Conservation (phyloP, 2,888 invertebrate genomes). For the Cantharis flavilabris region DNA sequence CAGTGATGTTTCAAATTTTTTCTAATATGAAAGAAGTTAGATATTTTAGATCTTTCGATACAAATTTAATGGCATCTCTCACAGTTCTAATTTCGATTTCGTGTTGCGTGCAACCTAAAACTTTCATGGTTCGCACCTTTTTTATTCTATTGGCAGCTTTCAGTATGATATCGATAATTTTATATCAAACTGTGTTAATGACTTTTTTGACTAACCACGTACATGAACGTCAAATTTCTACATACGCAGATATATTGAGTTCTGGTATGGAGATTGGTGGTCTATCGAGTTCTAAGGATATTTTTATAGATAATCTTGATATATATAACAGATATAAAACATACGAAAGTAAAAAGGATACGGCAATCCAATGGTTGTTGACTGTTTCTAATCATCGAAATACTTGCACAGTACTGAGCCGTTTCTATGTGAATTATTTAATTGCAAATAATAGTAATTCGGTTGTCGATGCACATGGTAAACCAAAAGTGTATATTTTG, state of each 20-base stretch:
- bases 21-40: conserved; percentile 10
- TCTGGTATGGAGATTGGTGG: conserved; percentile 58
- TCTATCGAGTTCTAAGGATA: conserved; percentile 52
- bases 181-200: conserved; percentile 65
- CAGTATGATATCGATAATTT: conserved; percentile 59
- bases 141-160: conserved; percentile 61
- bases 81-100: conserved; percentile 58
- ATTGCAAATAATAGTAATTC: conserved; percentile 26
- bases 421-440: conserved; percentile 35
- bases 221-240: conserved; percentile 60
- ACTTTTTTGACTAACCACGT: conserved; percentile 61
- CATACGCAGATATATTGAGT: conserved; percentile 58
- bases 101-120: conserved; percentile 58
- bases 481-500: conserved; percentile 33
- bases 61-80: conserved; percentile 33
- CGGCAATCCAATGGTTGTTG: conserved; percentile 34
- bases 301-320: conserved; percentile 36
- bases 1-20: conserved; percentile 28
- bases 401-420: conserved; percentile 39
- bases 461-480: conserved; percentile 21
- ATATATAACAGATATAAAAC: conserved; percentile 34
- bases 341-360: conserved; percentile 29
- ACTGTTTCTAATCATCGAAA: conserved; percentile 33
- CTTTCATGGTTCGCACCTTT: conserved; percentile 59
- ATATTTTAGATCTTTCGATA: conserved; percentile 20